phyloP scores from a whole-genome alignment of 2,113 vertebrate genomes.

The Poicephalus gulielmi region DNA sequence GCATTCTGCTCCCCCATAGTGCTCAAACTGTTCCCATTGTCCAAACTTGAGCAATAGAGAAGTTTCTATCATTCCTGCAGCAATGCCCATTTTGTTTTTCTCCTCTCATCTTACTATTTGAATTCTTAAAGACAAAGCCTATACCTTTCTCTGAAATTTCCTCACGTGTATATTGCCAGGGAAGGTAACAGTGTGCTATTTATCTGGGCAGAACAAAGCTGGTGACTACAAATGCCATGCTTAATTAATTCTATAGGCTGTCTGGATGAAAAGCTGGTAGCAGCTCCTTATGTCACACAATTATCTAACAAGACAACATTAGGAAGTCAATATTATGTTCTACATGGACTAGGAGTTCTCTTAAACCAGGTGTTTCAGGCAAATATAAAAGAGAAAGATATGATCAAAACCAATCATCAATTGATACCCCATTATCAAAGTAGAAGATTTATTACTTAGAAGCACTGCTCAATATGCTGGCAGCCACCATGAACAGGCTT shows the following conservation, averaged over 20 bases:
- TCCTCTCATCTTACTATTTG: background rate
- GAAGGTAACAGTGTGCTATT: background rate
- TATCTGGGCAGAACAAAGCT: background rate
- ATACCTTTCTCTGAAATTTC: background rate
- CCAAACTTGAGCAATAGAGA: background rate
- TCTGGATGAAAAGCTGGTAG: background rate
- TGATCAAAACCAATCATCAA: background rate
- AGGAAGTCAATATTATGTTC: background rate
- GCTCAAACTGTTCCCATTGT: background rate
- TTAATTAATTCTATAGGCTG: background rate
- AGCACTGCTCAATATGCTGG: background rate
- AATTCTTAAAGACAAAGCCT: background rate
- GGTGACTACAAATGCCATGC: background rate
- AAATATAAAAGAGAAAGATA: background rate
- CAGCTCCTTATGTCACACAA: background rate
- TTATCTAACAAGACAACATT: background rate
- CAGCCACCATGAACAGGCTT: background rate
- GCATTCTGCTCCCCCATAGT: rapidly evolving
- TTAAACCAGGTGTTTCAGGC: background rate
- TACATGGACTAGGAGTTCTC: background rate
- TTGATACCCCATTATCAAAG: background rate
- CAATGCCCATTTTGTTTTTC: background rate
- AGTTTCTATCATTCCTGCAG: background rate
- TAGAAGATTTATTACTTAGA: background rate
- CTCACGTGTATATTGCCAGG: background rate